phyloP scores from a whole-genome alignment of 2,113 vertebrate genomes.

The Poeciliopsis retropinna region DNA sequence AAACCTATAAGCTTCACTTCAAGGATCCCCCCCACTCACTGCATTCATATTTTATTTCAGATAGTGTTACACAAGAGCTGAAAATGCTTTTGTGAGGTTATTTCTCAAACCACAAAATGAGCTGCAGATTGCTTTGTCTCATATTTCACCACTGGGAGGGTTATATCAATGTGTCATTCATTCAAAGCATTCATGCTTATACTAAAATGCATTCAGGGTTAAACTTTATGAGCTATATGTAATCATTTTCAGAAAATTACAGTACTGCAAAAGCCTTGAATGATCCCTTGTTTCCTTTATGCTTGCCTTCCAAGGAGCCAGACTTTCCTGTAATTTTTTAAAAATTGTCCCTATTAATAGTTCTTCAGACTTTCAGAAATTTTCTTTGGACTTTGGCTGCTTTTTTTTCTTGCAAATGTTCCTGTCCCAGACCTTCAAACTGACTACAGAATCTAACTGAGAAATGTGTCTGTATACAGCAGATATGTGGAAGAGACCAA shows the following conservation, averaged over 20 bases:
- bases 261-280: not conserved
- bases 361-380: not conserved
- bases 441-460: too few species aligned
- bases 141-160: conserved; percentile 21
- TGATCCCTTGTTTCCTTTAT: not conserved
- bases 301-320: not conserved
- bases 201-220: conserved; percentile 47
- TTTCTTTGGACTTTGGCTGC: not conserved
- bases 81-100: conserved; percentile 28
- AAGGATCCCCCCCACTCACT: conserved; percentile 17
- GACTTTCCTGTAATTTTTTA: not conserved
- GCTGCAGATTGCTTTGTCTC: conserved; percentile 57
- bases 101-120: conserved; percentile 13
- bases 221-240: conserved; percentile 47
- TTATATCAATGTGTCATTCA: conserved; percentile 40
- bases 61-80: conserved; percentile 42
- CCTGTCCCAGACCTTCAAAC: not conserved
- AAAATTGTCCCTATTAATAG: not conserved
- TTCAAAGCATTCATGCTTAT: conserved; percentile 56
- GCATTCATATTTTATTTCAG: conserved; percentile 33
- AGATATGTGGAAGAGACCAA: not conserved
- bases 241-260: conserved; percentile 45
- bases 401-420: not conserved
- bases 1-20: conserved; percentile 37
- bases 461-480: not conserved